Base-by-base conservation (phyloP, 2,113 vertebrate genomes). In the Oenanthe oenanthe region DNA sequence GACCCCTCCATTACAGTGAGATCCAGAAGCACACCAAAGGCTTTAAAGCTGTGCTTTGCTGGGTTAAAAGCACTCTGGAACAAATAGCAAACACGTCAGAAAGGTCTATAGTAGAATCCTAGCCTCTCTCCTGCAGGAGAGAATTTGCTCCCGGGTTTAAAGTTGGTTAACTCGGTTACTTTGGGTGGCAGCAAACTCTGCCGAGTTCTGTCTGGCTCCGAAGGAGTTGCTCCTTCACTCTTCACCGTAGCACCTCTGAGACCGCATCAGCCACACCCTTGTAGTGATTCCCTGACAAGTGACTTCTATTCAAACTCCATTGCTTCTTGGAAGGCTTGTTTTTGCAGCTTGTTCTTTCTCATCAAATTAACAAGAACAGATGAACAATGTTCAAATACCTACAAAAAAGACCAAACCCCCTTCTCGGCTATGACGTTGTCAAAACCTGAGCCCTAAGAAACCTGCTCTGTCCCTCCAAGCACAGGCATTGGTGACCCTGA, bases 401-500 rank as follows among this genome's bases (percentile, higher is more conserved):
- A 5, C 38, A 24, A 24, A 48, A 70, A 73, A 31, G 19, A 28
- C 29, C 9, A 77, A 75, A 16, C 5, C 14, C 28, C 31, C 29
- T 26, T 56, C 22, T 70, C 3, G 16, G 19, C 19, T 31, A 7
- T 1, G 18, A 51, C 3, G 21, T 8, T n/a, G 63, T 19, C 38
- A 76, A 80, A 86, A 28, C 34, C 22, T 24, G 56, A 67, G 34
- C 31, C 34, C 21, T 6, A 19, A 24, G 42, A 48, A 75, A 36
- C 31, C 34, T 26, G 10, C 19, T n/a, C 36, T 25, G 32, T 9
- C 29, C 9, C 13, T 85, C 28, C 42, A 43, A 19, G 26, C 0
- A 0, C 16, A 32, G 36, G 10, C 40, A n/a, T 0, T 2, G 1
- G 32, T 5, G 13, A 57, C 4, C 6, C 28, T 79, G 63, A 24